Evolutionary conservation across 2,797 vertebrate species (phyloP), one percentile per base, ranked within the genome.

Genomic region (Rhabdophis nuchalis): DNA sequence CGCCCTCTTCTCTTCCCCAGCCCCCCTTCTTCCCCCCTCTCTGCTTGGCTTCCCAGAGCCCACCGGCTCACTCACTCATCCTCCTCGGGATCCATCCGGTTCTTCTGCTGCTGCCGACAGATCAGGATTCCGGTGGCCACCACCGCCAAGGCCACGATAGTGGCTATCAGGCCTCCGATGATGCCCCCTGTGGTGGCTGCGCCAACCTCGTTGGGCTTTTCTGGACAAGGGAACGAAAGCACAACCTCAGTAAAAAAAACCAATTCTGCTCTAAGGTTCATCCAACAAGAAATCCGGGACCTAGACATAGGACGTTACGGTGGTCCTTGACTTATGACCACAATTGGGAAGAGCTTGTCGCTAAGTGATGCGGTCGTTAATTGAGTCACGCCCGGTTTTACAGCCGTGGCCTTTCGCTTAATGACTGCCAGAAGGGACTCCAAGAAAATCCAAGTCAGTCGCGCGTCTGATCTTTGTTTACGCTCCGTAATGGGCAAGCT

Each of bases 141-240:
- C 86, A 97, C 97, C 0, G 97, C 97, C 0, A 95, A 89, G 0
- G 96, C 96, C 1, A 97, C 97, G 46, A 97, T 96, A 60, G 94
- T 92, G 0, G 97, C 97, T 0, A 97, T 97, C 93, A 97, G 96
- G 92, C 96, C 97, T 0, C 97, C 97, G 0, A 97, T 97, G 89
- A 97, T 97, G 90, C 97, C 97, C 0, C 97, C 97, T 0, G 97
- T 97, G 91, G 96, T 95, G 16, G 96, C 97, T 0, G 97, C 97
- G 0, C 96, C 97, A 0, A 93, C 89, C 0, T 52, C 50, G 94
- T 95, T 96, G 91, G 96, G 96, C 7, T 92, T 88, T 0, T 92
- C 93, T 93, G 46, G 72, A n/a, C 3, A 25, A 16, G 58, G 36
- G 3, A n/a, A 36, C 4, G 1, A 56, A 16, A 68, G 13, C 27